These are phyloP conservation scores for Scrobipalpa costella DNA, from an alignment of 2,888 invertebrate species.

Conservation along the genomic window DNA sequence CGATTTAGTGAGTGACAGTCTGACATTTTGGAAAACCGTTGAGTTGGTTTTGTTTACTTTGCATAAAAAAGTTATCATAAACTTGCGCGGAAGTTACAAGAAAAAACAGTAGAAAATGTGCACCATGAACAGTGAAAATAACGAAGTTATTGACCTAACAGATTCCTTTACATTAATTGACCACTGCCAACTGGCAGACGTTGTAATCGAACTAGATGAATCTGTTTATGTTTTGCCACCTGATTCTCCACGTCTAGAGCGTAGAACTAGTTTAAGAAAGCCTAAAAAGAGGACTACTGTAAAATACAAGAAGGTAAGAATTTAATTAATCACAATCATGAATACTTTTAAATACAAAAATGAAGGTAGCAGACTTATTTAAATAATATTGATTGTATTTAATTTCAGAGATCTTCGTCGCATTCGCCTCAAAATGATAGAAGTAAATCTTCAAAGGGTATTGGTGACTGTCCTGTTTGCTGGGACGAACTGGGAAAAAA, in stretches of 20 bases:
- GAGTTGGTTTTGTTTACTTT: neutral
- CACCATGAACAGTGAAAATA: constrained; percentile 8
- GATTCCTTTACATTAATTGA: constrained; percentile 43
- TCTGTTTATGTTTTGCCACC: neutral
- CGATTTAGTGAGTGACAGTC: neutral
- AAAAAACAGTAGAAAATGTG: neutral
- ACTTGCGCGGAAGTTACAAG: too few species aligned
- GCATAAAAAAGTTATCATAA: neutral
- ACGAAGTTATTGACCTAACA: constrained; percentile 47
- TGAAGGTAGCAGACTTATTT: neutral
- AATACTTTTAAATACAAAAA: neutral
- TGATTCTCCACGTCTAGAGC: neutral
- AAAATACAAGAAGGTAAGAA: neutral
- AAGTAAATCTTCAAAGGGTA: constrained; percentile 26
- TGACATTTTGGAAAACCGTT: neutral
- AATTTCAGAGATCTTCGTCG: neutral
- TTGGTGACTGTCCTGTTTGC: constrained; percentile 63
- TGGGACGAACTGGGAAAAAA: constrained; percentile 55
- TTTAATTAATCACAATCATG: neutral
- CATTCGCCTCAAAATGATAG: neutral
- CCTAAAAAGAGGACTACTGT: neutral
- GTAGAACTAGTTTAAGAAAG: neutral
- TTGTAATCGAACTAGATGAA: constrained; percentile 47
- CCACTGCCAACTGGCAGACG: constrained; percentile 38
- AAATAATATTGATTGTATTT: neutral